phyloP scores from a whole-genome alignment of 2,797 vertebrate genomes.

The Loriculus beryllinus region DNA sequence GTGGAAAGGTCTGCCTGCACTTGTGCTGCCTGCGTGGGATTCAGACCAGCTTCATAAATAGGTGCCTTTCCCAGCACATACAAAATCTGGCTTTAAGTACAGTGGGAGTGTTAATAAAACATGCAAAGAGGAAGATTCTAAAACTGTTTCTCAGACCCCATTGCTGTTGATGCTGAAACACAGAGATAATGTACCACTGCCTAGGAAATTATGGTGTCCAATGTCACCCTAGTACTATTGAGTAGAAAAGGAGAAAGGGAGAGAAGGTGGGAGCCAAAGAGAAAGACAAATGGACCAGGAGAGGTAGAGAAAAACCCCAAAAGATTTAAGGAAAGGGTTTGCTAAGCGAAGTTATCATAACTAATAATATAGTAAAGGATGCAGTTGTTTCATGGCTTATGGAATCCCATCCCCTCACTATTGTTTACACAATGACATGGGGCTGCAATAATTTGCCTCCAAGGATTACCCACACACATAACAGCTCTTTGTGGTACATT shows the following conservation, averaged over 20 bases:
- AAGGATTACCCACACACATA: background rate
- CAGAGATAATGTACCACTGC: rapidly evolving
- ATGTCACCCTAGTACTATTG: background rate
- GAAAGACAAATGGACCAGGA: background rate
- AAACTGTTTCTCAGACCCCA: background rate
- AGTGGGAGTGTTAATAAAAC: background rate
- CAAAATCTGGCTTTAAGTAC: background rate
- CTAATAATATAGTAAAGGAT: background rate
- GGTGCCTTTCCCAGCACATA: background rate
- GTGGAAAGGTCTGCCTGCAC: background rate
- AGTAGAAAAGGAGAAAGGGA: background rate
- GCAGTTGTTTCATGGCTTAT: background rate
- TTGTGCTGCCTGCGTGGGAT: background rate
- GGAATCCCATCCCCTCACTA: background rate
- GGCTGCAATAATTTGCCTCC: background rate
- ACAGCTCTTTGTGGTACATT: background rate
- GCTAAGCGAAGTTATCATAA: background rate
- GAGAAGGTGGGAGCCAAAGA: background rate
- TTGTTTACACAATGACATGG: background rate
- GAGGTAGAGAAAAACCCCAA: background rate
- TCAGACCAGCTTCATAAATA: background rate
- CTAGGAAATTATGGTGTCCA: background rate
- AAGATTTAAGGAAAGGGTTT: background rate
- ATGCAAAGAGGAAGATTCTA: background rate
- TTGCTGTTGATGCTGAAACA: background rate